Evolutionary conservation across 2,888 invertebrate species (phyloP).

Genomic region (Athalia rosae): DNA sequence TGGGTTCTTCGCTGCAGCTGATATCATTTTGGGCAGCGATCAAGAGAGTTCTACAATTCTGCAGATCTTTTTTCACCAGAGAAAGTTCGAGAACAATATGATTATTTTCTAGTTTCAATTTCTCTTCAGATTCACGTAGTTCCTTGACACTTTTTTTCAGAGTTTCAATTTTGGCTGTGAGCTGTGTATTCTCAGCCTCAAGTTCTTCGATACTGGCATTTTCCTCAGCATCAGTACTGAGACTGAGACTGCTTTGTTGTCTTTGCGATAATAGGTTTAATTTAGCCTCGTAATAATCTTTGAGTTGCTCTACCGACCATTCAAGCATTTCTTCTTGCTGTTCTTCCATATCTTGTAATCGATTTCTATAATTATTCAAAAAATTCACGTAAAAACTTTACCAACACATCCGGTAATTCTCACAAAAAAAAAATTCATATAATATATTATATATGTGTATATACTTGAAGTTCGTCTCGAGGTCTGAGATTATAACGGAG

Average conservation of each 20-base stretch:
- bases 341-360: conserved; percentile 63
- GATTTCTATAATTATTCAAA: conserved; percentile 53
- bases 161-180: conserved; percentile 58
- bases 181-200: conserved; percentile 58
- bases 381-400: neutral
- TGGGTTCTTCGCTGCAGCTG: conserved; percentile 52
- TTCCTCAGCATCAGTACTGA: conserved; percentile 43
- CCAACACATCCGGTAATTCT: no score
- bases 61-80: conserved; percentile 59
- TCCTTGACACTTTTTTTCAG: conserved; percentile 58
- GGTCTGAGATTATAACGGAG: conserved; percentile 61
- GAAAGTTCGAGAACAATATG: conserved; percentile 60
- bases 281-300: conserved; percentile 64
- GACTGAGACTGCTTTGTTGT: conserved; percentile 54
- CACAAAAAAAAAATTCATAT: no score
- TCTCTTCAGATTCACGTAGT: conserved; percentile 58
- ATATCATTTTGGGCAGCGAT: conserved; percentile 57
- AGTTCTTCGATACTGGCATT: conserved; percentile 54
- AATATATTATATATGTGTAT: conserved; percentile 21
- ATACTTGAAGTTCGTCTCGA: conserved; percentile 65
- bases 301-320: conserved; percentile 62
- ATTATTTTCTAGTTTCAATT: conserved; percentile 59
- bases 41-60: conserved; percentile 58
- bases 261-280: conserved; percentile 43
- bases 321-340: conserved; percentile 64